Percentiles rank a stretch among this genome's conserved stretches.
phyloP scores from a whole-genome alignment of 2,888 invertebrate genomes.

The Volucella bombylans region DNA sequence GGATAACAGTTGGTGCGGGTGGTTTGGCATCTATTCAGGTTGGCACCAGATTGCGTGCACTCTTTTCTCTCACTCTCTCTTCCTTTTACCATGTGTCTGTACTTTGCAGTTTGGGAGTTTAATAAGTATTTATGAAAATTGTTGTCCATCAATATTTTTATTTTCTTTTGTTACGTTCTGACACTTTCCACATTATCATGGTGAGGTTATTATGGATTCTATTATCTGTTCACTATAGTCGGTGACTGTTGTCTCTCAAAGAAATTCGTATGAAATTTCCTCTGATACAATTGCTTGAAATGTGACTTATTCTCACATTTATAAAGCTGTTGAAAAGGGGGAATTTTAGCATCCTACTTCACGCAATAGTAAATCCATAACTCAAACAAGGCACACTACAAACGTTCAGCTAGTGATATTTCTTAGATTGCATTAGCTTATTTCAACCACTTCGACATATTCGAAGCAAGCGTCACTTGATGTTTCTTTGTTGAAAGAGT shows the following conservation, averaged over 20 bases:
- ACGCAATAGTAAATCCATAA: too few species aligned
- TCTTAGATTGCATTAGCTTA: too few species aligned
- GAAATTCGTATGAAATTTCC: background rate
- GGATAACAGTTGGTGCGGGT: background rate
- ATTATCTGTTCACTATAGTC: constrained; percentile 8
- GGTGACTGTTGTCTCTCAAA: background rate
- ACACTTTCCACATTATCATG: background rate
- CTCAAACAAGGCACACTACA: too few species aligned
- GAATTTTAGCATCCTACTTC: too few species aligned
- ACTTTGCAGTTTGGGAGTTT: constrained; percentile 42
- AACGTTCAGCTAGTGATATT: too few species aligned
- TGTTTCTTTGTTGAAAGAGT: too few species aligned
- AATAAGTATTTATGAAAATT: constrained; percentile 46
- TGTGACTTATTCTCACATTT: too few species aligned
- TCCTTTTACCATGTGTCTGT: background rate
- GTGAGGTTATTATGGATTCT: constrained; percentile 33
- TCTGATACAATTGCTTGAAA: too few species aligned
- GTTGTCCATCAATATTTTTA: constrained; percentile 18
- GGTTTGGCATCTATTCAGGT: background rate
- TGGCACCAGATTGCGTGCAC: background rate
- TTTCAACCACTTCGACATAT: too few species aligned
- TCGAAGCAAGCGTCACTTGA: too few species aligned
- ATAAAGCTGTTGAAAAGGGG: too few species aligned
- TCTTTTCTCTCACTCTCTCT: too few species aligned
- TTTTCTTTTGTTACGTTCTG: background rate